These are phyloP conservation scores for Phasia obesa DNA, from an alignment of 2,888 invertebrate species.

Conservation along the genomic window DNA sequence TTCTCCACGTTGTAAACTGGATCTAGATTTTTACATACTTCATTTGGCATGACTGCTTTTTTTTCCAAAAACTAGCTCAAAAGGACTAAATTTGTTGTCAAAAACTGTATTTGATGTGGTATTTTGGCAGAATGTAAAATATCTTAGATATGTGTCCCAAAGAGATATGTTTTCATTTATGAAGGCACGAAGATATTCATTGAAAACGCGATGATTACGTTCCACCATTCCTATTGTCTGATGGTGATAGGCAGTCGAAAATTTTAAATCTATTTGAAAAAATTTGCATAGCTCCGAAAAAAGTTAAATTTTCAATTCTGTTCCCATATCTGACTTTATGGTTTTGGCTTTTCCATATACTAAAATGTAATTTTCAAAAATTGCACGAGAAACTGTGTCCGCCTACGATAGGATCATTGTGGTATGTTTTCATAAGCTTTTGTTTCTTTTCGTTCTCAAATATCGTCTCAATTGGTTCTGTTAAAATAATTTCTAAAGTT, in stretches of 20 bases:
- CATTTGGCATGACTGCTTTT: conserved; percentile 1
- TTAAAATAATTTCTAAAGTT: neutral
- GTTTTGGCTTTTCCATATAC: too few species aligned
- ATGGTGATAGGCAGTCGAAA: conserved; percentile 15
- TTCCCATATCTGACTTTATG: too few species aligned
- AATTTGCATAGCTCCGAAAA: too few species aligned
- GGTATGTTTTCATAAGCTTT: conserved; percentile 11
- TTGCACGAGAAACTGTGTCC: neutral
- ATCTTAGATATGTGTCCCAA: conserved; percentile 8
- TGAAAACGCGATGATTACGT: conserved; percentile 1
- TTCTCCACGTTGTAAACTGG: conserved; percentile 8
- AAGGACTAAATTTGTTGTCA: conserved; percentile 5
- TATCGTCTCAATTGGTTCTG: neutral
- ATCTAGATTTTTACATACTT: conserved; percentile 1
- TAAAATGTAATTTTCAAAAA: too few species aligned
- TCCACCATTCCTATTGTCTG: conserved; percentile 1
- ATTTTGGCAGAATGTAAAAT: neutral
- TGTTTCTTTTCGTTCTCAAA: neutral
- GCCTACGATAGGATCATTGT: neutral
- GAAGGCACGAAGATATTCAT: conserved; percentile 1
- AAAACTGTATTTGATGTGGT: neutral
- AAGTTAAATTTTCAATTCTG: too few species aligned
- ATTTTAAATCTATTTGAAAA: neutral
- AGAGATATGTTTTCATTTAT: conserved; percentile 2
- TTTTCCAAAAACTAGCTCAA: conserved; percentile 4